These are phyloP conservation scores for Amblyjoppa fuscipennis DNA, from an alignment of 2,888 invertebrate species.

Conservation along the genomic window DNA sequence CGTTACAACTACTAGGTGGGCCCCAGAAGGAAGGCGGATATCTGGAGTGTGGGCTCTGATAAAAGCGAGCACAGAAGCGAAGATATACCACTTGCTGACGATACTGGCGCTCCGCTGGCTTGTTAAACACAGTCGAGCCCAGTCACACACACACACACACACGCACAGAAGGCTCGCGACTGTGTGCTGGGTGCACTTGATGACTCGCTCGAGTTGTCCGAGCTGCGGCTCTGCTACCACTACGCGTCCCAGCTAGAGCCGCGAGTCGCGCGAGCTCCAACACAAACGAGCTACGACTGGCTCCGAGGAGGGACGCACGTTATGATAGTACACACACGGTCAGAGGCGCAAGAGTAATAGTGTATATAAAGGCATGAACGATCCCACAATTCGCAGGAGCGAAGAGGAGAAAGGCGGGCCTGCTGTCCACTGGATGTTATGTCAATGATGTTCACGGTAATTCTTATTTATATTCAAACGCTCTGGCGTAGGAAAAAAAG, in stretches of 20 bases:
- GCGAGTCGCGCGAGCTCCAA: not conserved
- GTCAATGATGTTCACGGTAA: constrained; percentile 2
- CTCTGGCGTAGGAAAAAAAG: not conserved
- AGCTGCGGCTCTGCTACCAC: constrained; percentile 8
- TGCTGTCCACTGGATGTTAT: not conserved
- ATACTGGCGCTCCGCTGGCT: constrained; percentile 59
- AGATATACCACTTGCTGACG: constrained; percentile 61
- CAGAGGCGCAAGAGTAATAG: not conserved
- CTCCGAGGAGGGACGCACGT: not conserved
- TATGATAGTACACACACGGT: not conserved
- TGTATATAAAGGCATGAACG: constrained; percentile 11
- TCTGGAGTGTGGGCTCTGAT: constrained; percentile 51
- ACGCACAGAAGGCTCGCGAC: not conserved
- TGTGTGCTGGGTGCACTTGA: constrained; percentile 45
- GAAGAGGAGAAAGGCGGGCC: constrained; percentile 5
- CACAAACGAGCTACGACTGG: not conserved
- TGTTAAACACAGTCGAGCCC: constrained; percentile 25
- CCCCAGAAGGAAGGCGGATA: constrained; percentile 68
- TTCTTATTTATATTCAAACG: constrained; percentile 8
- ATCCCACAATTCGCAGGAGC: constrained; percentile 15
- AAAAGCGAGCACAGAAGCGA: constrained; percentile 55
- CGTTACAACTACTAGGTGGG: constrained; percentile 30
- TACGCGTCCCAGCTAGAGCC: constrained; percentile 5
- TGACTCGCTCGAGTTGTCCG: constrained; percentile 50
- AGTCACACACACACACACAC: not conserved